phyloP scores from a whole-genome alignment of 1,140 invertebrate species.

The Aphelinus certus region DNA sequence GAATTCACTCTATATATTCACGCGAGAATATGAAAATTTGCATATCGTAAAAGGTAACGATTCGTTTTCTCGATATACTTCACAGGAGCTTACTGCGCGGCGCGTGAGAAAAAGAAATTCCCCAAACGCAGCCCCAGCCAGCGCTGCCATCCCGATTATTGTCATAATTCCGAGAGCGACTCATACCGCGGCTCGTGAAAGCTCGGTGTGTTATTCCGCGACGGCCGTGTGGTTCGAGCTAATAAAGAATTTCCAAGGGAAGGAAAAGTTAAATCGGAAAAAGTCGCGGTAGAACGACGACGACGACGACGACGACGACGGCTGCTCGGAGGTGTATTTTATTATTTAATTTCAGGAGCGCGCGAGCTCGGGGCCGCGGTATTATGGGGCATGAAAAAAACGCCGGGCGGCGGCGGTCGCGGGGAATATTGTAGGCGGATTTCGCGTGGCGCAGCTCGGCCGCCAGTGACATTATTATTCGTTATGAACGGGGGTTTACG shows the following conservation, averaged over 20 bases:
- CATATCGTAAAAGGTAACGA: too few species aligned
- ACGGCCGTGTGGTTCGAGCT: not conserved
- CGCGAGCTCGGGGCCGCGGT: constrained; percentile 35
- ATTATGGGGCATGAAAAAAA: constrained; percentile 61
- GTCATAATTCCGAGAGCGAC: not conserved
- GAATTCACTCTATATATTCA: too few species aligned
- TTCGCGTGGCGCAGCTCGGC: constrained; percentile 40
- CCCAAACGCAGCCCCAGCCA: not conserved
- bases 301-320: constrained; percentile 22
- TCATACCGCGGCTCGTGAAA: too few species aligned
- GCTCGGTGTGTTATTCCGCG: not conserved
- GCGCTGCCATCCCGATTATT: not conserved
- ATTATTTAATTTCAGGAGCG: constrained; percentile 64
- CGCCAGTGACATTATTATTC: constrained; percentile 66
- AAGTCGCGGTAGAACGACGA: constrained; percentile 5
- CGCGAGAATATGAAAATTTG: too few species aligned
- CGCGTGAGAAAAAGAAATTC: not conserved
- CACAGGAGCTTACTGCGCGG: not conserved
- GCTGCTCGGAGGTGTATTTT: constrained; percentile 57
- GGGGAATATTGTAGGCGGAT: constrained; percentile 63
- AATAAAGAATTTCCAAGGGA: constrained; percentile 31
- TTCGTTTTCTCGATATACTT: too few species aligned
- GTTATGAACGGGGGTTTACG: constrained; percentile 67
- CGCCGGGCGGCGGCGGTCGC: constrained; percentile 34
- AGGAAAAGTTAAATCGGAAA: constrained; percentile 43